These are phyloP conservation scores for Neria commutata DNA, from an alignment of 2,888 invertebrate genomes.

Conservation along the genomic window DNA sequence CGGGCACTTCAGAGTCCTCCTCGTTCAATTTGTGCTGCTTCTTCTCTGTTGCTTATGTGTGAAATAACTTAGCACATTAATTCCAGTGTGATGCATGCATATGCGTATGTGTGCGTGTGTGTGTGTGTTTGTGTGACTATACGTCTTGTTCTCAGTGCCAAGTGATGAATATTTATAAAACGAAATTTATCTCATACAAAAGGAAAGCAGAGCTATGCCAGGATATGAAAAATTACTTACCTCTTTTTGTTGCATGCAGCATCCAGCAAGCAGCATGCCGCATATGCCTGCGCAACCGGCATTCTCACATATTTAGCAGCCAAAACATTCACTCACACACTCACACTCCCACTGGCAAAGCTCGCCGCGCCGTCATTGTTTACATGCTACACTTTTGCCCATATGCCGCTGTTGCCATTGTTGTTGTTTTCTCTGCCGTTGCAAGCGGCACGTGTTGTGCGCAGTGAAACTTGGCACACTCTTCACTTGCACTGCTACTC, in stretches of 20 bases:
- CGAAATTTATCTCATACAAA: constrained; percentile 6
- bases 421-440: no score
- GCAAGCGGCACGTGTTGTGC: no score
- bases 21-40: constrained; percentile 1
- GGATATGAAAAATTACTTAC: constrained; percentile 51
- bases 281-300: no score
- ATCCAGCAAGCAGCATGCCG: no score
- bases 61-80: constrained; percentile 34
- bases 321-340: constrained; percentile 4
- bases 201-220: constrained; percentile 8
- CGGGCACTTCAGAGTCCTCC: neutral
- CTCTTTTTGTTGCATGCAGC: constrained; percentile 51
- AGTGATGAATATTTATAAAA: constrained; percentile 49
- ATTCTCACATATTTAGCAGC: no score
- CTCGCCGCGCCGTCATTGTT: no score
- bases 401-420: no score
- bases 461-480: no score
- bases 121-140: constrained; percentile 32
- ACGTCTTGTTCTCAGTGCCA: constrained; percentile 14
- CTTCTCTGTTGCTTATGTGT: constrained; percentile 5
- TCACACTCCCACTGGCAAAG: no score
- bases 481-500: no score
- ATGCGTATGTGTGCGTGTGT: no score
- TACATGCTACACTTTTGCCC: no score
- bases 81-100: constrained; percentile 50